These are phyloP conservation scores for Porites lobata DNA, from an alignment of 92 coral and sea anemone genomes.

Conservation along the genomic window DNA sequence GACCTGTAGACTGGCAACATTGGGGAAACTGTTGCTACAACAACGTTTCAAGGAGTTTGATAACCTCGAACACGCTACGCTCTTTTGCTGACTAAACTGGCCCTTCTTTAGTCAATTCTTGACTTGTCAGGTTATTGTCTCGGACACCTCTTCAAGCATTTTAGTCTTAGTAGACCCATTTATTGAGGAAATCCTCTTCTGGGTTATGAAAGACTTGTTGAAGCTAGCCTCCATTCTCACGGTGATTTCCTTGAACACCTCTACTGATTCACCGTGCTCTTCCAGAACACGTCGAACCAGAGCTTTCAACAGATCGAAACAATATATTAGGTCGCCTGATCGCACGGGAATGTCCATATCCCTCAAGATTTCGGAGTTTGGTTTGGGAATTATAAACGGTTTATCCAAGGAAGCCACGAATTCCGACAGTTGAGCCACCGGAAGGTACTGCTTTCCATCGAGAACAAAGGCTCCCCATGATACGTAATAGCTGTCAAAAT, in stretches of 20 bases:
- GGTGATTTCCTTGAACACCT: conserved; percentile 86
- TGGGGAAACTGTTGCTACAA: neutral
- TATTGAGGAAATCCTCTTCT: conserved; percentile 22
- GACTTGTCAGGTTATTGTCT: conserved; percentile 23
- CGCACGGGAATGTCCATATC: conserved; percentile 86
- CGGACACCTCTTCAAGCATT: conserved; percentile 7
- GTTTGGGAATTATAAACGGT: conserved; percentile 83
- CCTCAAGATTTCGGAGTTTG: conserved; percentile 64
- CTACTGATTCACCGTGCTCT: conserved; percentile 92
- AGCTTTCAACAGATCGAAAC: conserved; percentile 93
- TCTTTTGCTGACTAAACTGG: neutral
- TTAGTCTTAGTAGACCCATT: conserved; percentile 51
- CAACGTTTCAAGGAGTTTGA: neutral
- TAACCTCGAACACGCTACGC: neutral
- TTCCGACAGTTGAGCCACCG: conserved; percentile 79
- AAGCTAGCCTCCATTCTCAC: conserved; percentile 89
- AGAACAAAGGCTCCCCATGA: conserved; percentile 89
- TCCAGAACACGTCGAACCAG: conserved; percentile 85
- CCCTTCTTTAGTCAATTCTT: neutral
- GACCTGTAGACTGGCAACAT: neutral
- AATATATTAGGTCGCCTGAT: conserved; percentile 88
- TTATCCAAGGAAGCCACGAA: conserved; percentile 86
- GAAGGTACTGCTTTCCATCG: conserved; percentile 89
- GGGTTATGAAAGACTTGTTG: conserved; percentile 70
- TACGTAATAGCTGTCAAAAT: conserved; percentile 87